Evolutionary conservation across 1,140 invertebrate species (phyloP).

Genomic region (Ostrea edulis): DNA sequence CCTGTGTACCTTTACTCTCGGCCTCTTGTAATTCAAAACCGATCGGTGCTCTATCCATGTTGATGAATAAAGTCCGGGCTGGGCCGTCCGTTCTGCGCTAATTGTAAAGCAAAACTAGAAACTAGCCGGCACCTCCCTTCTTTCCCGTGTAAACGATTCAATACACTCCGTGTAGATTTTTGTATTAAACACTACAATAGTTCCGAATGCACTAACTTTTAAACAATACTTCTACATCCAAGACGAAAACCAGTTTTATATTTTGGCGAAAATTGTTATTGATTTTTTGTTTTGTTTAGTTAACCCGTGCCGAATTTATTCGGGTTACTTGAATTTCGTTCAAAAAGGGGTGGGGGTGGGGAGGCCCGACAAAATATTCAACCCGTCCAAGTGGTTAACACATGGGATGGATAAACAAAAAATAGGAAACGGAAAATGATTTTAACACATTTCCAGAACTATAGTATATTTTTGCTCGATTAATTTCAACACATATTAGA

Average conservation of each 20-base stretch:
- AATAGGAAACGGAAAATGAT: too few relatives aligned
- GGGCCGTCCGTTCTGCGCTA: background rate
- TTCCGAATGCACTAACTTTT: background rate
- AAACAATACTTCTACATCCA: background rate
- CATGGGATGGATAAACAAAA: too few relatives aligned
- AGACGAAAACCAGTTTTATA: background rate
- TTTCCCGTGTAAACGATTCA: background rate
- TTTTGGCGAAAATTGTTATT: slow-evolving; percentile 19
- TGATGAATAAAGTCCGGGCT: background rate
- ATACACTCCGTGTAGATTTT: background rate
- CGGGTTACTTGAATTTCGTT: background rate
- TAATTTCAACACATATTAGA: too few relatives aligned
- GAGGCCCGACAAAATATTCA: too few relatives aligned
- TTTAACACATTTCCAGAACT: too few relatives aligned
- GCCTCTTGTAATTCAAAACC: slow-evolving; percentile 23
- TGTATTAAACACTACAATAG: background rate
- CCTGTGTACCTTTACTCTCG: background rate
- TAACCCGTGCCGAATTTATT: background rate
- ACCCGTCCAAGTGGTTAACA: too few relatives aligned
- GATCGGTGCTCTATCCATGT: background rate
- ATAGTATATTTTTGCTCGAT: too few relatives aligned
- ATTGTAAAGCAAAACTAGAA: background rate
- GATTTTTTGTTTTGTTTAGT: background rate
- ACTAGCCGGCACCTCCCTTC: background rate
- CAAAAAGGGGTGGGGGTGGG: too few relatives aligned